Evolutionary conservation across 2,888 invertebrate genomes (phyloP), one percentile per base, ranked within the genome.

Genomic region (Drosophila mimica): DNA sequence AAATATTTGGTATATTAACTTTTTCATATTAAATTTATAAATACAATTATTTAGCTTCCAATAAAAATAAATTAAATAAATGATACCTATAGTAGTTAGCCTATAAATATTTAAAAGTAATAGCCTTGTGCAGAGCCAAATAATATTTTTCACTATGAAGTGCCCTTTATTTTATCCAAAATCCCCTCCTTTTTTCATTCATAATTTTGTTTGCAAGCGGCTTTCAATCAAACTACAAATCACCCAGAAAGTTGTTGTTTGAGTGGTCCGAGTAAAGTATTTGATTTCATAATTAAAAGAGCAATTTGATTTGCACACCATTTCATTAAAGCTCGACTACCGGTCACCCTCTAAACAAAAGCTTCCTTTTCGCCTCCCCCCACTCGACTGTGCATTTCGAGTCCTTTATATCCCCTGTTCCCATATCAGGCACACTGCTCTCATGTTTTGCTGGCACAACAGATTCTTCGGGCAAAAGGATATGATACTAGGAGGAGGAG

Each of bases 301-400:
- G 61, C 82, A 82, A 84, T 86, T 88, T 79, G 69, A 80, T 73
- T 73, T 73, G 69, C 58, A 63, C 54, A 65, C 70, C 79, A 70
- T 82, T 76, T 81, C 81, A 81, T 82, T 81, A 75, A 67, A 69
- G 68, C 61, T 36, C 40, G 43, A 54, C 51, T 57, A 25, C 28
- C 46, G 46, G 51, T 48, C 65, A 75, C 64, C 61, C 80, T 57
- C 48, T 15, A 20, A 31, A 51, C 49, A 51, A 61, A 33, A 30
- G 49, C 43, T 46, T 31, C 56, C 58, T 30, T 48, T 15, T 48
- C n/a, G 20, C 38, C 48, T 15, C 7, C 0, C 57, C 38, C 6
- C 28, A 15, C 9, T 15, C 20, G 15, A 25, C n/a, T 43, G 25
- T 25, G 43, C 43, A 52, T 43, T 48, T 8, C 73, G 20, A 52